Percentiles rank a stretch among this genome's conserved stretches.
These are phyloP conservation scores for Limnephilus rhombicus DNA, from an alignment of 2,888 invertebrate genomes.

Conservation along the genomic window DNA sequence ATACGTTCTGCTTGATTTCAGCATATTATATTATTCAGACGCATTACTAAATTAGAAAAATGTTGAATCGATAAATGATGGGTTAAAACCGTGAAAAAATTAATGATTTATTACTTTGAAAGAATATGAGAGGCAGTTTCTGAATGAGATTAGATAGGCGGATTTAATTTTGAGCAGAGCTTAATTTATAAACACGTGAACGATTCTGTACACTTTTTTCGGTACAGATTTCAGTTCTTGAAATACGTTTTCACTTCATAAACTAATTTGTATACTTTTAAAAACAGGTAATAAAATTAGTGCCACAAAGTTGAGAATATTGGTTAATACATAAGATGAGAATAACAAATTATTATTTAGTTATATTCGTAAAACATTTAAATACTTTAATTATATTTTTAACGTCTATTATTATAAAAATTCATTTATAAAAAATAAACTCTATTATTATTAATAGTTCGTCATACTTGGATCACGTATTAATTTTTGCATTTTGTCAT, in stretches of 20 bases:
- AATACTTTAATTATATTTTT: too few relatives aligned
- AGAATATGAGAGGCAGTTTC: not conserved
- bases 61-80: not conserved
- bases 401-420: too few relatives aligned
- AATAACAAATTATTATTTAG: too few relatives aligned
- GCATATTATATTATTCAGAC: not conserved
- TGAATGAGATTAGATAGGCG: not conserved
- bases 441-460: too few relatives aligned
- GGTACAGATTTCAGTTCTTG: not conserved
- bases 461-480: too few relatives aligned
- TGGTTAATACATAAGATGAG: too few relatives aligned
- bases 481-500: too few relatives aligned
- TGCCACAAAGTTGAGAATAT: too few relatives aligned
- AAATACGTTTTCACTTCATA: not conserved
- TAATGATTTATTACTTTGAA: not conserved
- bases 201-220: not conserved
- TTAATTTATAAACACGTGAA: not conserved
- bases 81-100: not conserved
- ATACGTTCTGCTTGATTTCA: not conserved
- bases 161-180: not conserved
- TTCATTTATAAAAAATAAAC: too few relatives aligned
- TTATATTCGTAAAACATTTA: too few relatives aligned
- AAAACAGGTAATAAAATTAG: too few relatives aligned
- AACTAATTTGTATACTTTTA: not conserved
- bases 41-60: not conserved